Evolutionary conservation across 2,888 invertebrate genomes (phyloP).

Genomic region (Drosophila prostipennis): DNA sequence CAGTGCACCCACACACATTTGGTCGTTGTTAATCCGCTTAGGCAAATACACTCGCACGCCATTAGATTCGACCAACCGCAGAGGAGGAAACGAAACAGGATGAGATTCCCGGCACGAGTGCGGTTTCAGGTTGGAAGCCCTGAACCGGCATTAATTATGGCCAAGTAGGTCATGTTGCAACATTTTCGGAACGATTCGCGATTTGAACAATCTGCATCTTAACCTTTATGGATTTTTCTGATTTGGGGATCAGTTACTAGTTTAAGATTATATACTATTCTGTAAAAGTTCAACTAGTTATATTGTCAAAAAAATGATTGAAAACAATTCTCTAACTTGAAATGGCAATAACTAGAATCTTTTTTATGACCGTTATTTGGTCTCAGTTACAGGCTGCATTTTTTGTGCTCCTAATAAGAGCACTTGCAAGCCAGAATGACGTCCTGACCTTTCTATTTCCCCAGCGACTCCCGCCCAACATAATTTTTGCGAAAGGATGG

Average conservation of each 20-base stretch:
- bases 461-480: neutral
- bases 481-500: neutral
- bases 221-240: neutral
- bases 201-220: neutral
- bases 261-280: too few relatives aligned
- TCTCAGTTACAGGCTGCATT: neutral
- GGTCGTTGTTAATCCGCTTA: conserved; percentile 56
- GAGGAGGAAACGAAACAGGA: conserved; percentile 15
- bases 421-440: neutral
- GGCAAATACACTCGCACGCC: conserved; percentile 36
- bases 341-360: too few relatives aligned
- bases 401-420: neutral
- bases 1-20: conserved; percentile 15
- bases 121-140: conserved; percentile 38
- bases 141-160: conserved; percentile 52
- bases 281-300: too few relatives aligned
- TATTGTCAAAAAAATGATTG: too few relatives aligned
- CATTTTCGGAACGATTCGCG: neutral
- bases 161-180: conserved; percentile 12
- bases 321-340: too few relatives aligned
- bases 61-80: conserved; percentile 11
- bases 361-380: too few relatives aligned
- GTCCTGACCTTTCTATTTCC: neutral
- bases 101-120: conserved; percentile 33
- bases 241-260: too few relatives aligned